Base-by-base conservation (phyloP, 2,888 invertebrate species). In the Trimorus sp. region DNA sequence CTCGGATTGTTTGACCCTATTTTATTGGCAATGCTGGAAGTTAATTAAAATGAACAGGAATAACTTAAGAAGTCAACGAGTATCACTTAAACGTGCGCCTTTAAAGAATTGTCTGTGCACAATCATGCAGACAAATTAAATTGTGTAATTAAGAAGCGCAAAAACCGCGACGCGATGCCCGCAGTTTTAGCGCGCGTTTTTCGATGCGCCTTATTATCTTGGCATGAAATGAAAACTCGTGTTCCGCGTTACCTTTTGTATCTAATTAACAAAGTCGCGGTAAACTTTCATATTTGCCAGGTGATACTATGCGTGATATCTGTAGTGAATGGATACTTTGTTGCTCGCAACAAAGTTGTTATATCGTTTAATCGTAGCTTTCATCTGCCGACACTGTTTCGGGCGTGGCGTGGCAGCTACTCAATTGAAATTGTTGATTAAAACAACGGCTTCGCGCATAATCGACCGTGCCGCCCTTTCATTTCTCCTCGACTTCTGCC, bases 261-360 rank as follows among this genome's bases (percentile, higher is more conserved):
- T 71, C 69, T 63, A 70, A 77, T 77, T 77, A 77, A 77, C 77
- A 69, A 77, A 77, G 77, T 70, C 69, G 77, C 16, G 77, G 69
- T 63, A 70, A 77, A 77, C 51, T 77, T 77, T 77, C 77, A 63
- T 77, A 62, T 66, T 75, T 75, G 59, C 74, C 53, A 51, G 65
- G 65, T 74, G 74, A 74, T 74, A 66, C 74, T 75, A 75, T 42
- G 65, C 74, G 74, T 77, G 77, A 77, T 77, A 77, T 63, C 63
- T 49, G 77, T 48, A 63, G 69, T 56, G 62, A 68, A 76, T 68
- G 56, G 62, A 69, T 74, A 79, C 62, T 58, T 74, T 69, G 74
- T 69, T 26, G 84, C 74, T 82, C 78, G 77, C 79, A 85, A 84
- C 85, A 85, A 84, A 86, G 84, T 85, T 86, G 86, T 87, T 86